Evolutionary conservation across 1,140 invertebrate species (phyloP).

Genomic region (Nilaparvata lugens): DNA sequence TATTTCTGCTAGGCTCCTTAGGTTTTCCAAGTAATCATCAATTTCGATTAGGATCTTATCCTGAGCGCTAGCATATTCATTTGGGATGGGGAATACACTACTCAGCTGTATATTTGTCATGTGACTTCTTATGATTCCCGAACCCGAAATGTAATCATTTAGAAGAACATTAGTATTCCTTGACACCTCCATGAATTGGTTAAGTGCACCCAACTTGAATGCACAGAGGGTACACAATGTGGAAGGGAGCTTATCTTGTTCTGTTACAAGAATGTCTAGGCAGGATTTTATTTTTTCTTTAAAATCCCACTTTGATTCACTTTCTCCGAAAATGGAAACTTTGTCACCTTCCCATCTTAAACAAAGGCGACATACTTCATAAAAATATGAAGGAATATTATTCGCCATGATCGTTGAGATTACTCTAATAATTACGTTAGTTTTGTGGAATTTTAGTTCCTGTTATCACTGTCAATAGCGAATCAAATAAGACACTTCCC

Average conservation of each 20-base stretch:
- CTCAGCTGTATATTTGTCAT: conserved; percentile 15
- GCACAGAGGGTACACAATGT: conserved; percentile 41
- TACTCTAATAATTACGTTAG: conserved; percentile 8
- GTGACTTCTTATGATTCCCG: conserved; percentile 28
- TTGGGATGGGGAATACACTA: no score
- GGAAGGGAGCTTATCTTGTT: conserved; percentile 39
- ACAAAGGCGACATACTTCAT: conserved; percentile 58
- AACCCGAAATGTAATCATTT: conserved; percentile 42
- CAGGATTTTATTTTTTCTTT: conserved; percentile 44
- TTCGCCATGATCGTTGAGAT: conserved; percentile 8
- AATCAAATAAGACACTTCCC: no score
- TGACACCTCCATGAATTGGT: conserved; percentile 41
- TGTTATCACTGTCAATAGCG: no score
- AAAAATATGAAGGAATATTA: conserved; percentile 54
- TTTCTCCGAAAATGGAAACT: conserved; percentile 54
- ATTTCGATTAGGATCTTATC: no score
- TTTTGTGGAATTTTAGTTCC: no score
- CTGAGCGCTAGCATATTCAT: no score
- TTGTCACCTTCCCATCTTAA: conserved; percentile 52
- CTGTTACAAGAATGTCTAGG: conserved; percentile 27
- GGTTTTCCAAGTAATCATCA: no score
- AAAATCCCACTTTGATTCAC: conserved; percentile 49
- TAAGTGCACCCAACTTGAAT: conserved; percentile 39
- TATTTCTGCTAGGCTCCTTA: no score
- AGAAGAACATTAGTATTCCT: conserved; percentile 41